phyloP scores from a whole-genome alignment of 2,113 vertebrate species.

The Anser cygnoides region DNA sequence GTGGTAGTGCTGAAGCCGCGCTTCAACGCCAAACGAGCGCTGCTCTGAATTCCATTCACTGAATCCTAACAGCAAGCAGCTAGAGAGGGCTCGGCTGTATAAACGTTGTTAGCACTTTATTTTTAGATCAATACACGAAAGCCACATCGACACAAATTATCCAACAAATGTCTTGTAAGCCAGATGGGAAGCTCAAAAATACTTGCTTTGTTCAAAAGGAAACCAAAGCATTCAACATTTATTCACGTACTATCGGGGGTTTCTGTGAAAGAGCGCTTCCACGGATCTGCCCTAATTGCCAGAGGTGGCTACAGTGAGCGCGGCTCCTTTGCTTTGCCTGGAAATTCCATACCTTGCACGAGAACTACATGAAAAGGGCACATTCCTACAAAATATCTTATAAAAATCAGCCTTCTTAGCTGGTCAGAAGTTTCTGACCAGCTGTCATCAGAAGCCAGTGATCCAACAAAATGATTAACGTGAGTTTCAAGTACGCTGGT shows the following conservation, averaged over 20 bases:
- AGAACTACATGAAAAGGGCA: neutral
- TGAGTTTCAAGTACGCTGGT: neutral
- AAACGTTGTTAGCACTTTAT: conserved; percentile 50
- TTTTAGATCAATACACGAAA: conserved; percentile 63
- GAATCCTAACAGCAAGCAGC: neutral
- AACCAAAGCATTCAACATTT: conserved; percentile 23
- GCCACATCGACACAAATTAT: conserved; percentile 68
- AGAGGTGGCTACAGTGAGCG: neutral
- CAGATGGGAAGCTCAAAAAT: conserved; percentile 66
- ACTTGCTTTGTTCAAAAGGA: conserved; percentile 57
- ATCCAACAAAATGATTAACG: neutral
- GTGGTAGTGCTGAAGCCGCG: neutral
- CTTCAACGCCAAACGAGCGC: neutral
- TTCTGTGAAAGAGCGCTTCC: neutral
- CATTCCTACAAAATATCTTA: neutral
- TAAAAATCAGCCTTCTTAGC: neutral
- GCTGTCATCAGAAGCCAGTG: neutral
- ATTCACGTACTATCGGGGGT: neutral
- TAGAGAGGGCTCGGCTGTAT: conserved; percentile 37
- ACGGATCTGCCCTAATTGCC: neutral
- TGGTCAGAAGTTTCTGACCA: neutral
- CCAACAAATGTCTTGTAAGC: conserved; percentile 42
- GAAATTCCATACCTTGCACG: neutral
- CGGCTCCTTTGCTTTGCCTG: neutral
- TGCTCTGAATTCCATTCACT: conserved; percentile 15